Conservation (phyloP, 2,888 invertebrate genomes). For the Noctuana brunneofusca region DNA sequence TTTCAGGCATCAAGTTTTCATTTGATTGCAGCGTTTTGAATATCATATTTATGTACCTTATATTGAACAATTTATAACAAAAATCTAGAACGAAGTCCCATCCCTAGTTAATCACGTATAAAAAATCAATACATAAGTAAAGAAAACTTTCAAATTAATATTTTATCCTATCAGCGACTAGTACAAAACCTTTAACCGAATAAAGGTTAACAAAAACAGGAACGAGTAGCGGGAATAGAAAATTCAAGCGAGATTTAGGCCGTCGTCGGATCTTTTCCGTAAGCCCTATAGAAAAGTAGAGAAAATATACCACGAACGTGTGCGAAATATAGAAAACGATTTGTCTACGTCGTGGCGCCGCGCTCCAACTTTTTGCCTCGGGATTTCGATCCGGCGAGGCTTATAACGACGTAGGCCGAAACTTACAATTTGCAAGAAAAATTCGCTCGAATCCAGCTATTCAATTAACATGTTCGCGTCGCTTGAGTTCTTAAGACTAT, state of each 20-base stretch:
- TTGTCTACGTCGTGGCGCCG: constrained; percentile 37
- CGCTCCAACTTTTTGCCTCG: constrained; percentile 31
- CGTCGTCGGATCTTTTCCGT: constrained; percentile 20
- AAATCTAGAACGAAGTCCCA: no score
- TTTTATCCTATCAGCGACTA: constrained; percentile 5
- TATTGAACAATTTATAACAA: no score
- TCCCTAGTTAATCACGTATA: not conserved
- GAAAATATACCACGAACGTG: constrained; percentile 40
- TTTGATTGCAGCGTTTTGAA: no score
- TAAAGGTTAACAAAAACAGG: constrained; percentile 30
- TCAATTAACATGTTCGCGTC: constrained; percentile 4
- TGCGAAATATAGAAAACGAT: constrained; percentile 43
- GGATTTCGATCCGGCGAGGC: constrained; percentile 22
- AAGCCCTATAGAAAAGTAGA: constrained; percentile 39
- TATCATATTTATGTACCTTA: no score
- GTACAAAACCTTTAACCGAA: constrained; percentile 16
- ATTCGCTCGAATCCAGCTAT: constrained; percentile 2
- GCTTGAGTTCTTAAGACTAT: not conserved
- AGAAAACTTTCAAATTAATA: not conserved
- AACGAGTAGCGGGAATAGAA: constrained; percentile 23
- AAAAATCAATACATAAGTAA: not conserved
- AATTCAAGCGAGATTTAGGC: constrained; percentile 26
- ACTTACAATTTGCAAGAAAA: constrained; percentile 21
- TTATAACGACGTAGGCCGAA: constrained; percentile 23
- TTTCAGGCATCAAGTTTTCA: no score